Conservation (phyloP, 2,113 vertebrate species). For the Tragelaphus scriptus region DNA sequence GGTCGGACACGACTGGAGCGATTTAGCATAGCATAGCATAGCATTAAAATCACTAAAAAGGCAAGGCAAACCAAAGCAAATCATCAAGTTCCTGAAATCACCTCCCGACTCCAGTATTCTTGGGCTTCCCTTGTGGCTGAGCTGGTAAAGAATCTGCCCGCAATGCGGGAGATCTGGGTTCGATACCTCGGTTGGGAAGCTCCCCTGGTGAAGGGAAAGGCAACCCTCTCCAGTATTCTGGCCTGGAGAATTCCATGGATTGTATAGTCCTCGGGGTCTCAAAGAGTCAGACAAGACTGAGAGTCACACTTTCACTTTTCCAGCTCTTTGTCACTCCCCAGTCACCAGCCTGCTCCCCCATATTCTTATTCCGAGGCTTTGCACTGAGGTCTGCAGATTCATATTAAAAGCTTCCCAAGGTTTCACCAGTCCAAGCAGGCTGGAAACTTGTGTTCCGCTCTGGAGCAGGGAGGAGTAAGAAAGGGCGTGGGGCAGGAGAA, state of each 20-base stretch:
- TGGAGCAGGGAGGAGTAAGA: neutral
- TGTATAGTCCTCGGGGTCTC: rapidly evolving
- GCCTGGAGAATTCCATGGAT: neutral
- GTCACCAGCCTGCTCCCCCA: no score
- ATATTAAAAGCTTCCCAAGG: neutral
- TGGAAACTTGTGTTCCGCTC: rapidly evolving
- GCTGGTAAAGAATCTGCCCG: neutral
- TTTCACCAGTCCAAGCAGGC: neutral
- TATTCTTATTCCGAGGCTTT: neutral
- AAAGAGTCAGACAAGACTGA: neutral
- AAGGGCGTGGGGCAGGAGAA: neutral
- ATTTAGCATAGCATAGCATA: no score
- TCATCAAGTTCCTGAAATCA: neutral
- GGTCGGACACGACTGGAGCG: no score
- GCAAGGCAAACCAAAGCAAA: neutral
- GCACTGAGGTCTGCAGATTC: neutral
- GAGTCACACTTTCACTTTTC: neutral
- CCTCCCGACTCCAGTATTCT: neutral
- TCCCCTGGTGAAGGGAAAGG: neutral
- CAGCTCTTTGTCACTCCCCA: no score
- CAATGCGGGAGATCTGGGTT: neutral
- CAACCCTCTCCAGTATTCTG: neutral
- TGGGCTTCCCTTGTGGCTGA: neutral
- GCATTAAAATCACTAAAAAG: neutral
- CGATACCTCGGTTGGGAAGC: neutral